Evolutionary conservation across 53 echinoderm and acorn worm species (phyloP), one percentile per base, ranked within the genome.

Genomic region (Patiria pectinifera): DNA sequence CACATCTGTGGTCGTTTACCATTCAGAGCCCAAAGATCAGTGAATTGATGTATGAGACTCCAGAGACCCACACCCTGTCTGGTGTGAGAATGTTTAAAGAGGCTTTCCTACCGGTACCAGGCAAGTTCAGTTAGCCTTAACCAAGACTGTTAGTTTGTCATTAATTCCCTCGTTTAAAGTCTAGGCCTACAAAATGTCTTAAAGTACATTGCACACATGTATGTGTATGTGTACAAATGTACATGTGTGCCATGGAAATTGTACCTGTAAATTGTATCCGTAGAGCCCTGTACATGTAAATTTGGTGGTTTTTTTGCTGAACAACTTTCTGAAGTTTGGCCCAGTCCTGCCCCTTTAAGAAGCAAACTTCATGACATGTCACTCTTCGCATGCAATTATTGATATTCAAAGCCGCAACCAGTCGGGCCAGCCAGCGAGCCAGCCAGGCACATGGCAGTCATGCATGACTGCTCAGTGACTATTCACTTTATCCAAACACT

Each of bases 1-100:
- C 45, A 84, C 84, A 84, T 84, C 84, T 84, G 84, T 44, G 62
- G 84, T 62, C 63, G 53, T 84, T 84, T 62, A 84, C 84, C 84
- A 84, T 44, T 14, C 83, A 23, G 25, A 84, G 62, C 84, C 63
- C 25, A 14, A 44, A 44, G 84, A 84, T 84, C 25, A 23, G 10
- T 24, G 84, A 62, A 84, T 49, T 84, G 84, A 84, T 84, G 43
- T 62, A 62, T 23, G 61, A 44, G 63, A 24, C 69, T 53, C 62
- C 23, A 26, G 84, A 62, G 66, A 45, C 43, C 14, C 16, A 5
- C 60, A 35, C 18, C 70, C 70, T 70, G 70, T 70, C 70, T 70
- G 70, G 18, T 70, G 21, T 16, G 4, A 70, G 35, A 35, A 35
- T 35, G 35, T 35, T 70, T 70, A 70, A 70, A 70, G 70, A 70